Conservation (phyloP, 2,888 invertebrate species). For the Agrochola litura region DNA sequence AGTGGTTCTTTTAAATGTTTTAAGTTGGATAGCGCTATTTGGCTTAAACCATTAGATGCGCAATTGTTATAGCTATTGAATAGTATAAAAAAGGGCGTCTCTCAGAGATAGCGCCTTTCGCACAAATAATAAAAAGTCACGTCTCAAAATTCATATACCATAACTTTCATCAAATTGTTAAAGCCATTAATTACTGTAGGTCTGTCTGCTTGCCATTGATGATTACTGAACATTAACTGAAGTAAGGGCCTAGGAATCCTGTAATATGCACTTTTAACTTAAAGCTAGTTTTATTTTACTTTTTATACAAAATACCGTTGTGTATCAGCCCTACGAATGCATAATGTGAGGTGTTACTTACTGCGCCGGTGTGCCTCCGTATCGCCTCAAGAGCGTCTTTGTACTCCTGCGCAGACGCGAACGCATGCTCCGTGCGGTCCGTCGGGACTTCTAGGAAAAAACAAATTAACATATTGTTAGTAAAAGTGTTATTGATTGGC, state of each 20-base stretch:
- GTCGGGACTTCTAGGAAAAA: conserved; percentile 79
- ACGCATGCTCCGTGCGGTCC: conserved; percentile 81
- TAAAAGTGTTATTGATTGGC: conserved; percentile 33
- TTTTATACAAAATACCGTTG: background rate
- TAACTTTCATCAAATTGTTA: background rate
- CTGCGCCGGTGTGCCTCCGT: conserved; percentile 85
- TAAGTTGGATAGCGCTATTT: no score
- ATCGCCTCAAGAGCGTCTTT: conserved; percentile 86
- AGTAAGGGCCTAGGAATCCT: no score
- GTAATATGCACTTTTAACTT: background rate
- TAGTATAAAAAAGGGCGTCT: no score
- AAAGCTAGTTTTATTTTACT: background rate
- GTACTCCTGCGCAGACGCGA: conserved; percentile 85
- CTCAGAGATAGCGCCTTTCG: no score
- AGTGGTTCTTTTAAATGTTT: no score
- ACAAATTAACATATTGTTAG: conserved; percentile 52
- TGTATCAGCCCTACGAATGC: conserved; percentile 32
- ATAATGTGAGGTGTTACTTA: conserved; percentile 71
- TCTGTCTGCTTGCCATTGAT: background rate
- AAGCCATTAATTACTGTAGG: background rate
- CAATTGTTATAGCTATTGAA: no score
- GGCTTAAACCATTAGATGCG: no score
- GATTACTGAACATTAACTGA: background rate
- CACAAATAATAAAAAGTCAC: background rate
- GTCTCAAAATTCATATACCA: background rate